Evolutionary conservation across 2,113 vertebrate genomes (phyloP).

Genomic region (Heterotilapia buettikoferi): DNA sequence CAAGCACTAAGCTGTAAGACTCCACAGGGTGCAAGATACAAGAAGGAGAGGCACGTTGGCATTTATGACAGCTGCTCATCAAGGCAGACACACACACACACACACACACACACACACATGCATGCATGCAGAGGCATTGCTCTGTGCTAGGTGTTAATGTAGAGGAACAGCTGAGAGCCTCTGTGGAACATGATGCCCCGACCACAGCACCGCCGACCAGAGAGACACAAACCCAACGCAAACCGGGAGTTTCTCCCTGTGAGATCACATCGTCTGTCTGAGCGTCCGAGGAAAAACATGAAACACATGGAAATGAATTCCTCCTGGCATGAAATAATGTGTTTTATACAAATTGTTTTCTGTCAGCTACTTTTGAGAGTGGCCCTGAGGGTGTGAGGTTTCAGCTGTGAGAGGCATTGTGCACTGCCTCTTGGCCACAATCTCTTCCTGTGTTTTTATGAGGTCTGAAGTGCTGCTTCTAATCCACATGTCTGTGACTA

Average conservation of each 20-base stretch:
- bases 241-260: not conserved
- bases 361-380: not conserved
- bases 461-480: not conserved
- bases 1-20: not conserved
- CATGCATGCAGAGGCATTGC: not conserved
- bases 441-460: constrained; percentile 35
- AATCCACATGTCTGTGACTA: not conserved
- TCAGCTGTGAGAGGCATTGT: constrained; percentile 4
- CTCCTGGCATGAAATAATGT: not conserved
- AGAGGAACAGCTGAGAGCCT: constrained; percentile 59
- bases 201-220: constrained; percentile 14
- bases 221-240: not conserved
- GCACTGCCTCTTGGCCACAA: constrained; percentile 3
- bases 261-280: not conserved
- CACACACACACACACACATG: not conserved
- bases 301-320: not conserved
- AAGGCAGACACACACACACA: not conserved
- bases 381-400: not conserved
- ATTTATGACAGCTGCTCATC: constrained; percentile 65
- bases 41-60: constrained; percentile 45
- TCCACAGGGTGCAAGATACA: constrained; percentile 19
- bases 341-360: not conserved
- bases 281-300: not conserved
- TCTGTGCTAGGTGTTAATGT: constrained; percentile 52
- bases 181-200: constrained; percentile 23